Evolutionary conservation across 2,113 vertebrate species (phyloP).

Genomic region (Mormoops blainvillei): DNA sequence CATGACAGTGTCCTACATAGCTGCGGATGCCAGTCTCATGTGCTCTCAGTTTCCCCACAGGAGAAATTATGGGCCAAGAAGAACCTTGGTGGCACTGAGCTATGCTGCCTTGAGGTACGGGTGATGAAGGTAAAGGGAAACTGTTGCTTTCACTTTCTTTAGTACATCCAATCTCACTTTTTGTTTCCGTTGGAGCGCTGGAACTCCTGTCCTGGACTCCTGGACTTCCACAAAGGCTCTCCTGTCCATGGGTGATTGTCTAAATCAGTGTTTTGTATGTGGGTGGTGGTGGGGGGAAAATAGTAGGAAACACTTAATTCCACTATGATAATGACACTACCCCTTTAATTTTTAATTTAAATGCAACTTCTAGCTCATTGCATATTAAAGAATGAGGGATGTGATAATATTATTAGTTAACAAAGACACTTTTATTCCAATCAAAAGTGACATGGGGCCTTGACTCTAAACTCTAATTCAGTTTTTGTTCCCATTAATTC

Average conservation of each 20-base stretch:
- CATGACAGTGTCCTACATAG: neutral
- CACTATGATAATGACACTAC: neutral
- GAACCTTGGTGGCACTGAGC: neutral
- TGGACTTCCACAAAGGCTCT: neutral
- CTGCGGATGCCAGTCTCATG: neutral
- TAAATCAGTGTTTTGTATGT: neutral
- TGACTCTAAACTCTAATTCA: constrained; percentile 32
- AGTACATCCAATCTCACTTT: neutral
- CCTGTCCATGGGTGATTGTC: neutral
- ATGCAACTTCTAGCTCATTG: neutral
- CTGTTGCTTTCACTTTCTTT: neutral
- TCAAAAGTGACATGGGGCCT: neutral
- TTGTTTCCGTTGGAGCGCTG: neutral
- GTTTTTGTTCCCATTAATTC: neutral
- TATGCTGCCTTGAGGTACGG: neutral
- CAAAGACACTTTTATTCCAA: constrained; percentile 11
- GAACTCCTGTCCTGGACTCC: neutral
- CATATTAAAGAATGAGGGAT: constrained; percentile 8
- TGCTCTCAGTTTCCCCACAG: neutral
- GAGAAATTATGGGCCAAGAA: neutral
- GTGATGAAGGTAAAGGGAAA: neutral
- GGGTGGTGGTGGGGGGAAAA: neutral
- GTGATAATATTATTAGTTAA: constrained; percentile 10
- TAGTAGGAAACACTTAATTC: neutral
- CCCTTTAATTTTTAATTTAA: constrained; percentile 17